Conservation (phyloP, 2,113 vertebrate genomes). For the Oncorhynchus masou region DNA sequence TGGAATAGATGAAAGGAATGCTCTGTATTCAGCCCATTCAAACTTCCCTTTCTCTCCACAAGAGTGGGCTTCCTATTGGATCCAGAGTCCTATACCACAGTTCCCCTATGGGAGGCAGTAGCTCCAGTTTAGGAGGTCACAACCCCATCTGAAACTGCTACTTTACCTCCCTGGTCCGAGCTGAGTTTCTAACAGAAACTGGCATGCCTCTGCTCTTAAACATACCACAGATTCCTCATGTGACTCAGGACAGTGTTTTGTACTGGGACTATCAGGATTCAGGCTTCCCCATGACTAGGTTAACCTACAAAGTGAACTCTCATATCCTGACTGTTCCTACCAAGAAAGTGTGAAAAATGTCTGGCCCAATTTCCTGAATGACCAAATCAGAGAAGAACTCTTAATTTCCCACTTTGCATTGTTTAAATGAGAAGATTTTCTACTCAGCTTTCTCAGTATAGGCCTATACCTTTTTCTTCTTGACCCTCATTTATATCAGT, state of each 20-base stretch:
- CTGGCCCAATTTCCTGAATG: constrained; percentile 10
- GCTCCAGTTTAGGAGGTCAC: constrained; percentile 19
- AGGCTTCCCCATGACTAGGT: constrained; percentile 22
- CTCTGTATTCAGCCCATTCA: background rate
- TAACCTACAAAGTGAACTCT: constrained; percentile 21
- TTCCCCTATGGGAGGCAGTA: constrained; percentile 1
- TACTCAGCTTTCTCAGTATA: background rate
- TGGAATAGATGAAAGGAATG: constrained; percentile 22
- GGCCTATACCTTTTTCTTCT: constrained; percentile 12
- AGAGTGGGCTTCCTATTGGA: background rate
- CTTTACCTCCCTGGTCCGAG: constrained; percentile 2
- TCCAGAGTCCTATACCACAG: background rate
- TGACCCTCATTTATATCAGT: constrained; percentile 5
- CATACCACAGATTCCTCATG: constrained; percentile 59
- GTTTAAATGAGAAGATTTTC: background rate
- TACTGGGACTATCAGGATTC: constrained; percentile 1
- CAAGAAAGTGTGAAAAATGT: constrained; percentile 26
- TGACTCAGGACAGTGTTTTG: no score
- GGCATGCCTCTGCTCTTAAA: constrained; percentile 10
- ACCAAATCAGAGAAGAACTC: background rate
- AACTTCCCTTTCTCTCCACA: background rate
- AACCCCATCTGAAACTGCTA: background rate
- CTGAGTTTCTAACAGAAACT: constrained; percentile 9
- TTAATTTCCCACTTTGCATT: background rate
- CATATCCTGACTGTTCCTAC: constrained; percentile 29